Conservation (phyloP, 2,113 vertebrate species). For the Chamaetylas fuelleborni region DNA sequence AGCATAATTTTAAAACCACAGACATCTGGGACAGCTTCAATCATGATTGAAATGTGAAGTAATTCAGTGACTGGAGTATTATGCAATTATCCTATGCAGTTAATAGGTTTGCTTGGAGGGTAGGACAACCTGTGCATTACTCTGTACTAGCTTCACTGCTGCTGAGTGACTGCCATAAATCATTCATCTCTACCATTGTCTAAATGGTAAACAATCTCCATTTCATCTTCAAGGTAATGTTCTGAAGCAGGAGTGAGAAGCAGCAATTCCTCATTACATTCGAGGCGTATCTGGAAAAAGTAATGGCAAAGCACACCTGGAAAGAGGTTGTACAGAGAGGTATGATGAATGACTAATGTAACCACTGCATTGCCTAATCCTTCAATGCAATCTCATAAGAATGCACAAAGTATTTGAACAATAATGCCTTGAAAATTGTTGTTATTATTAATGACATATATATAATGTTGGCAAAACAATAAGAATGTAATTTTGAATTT, state of each 20-base stretch:
- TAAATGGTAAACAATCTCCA: not conserved
- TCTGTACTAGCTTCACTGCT: not conserved
- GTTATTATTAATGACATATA: not conserved
- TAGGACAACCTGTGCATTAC: accelerated
- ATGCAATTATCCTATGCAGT: not conserved
- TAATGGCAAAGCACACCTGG: not conserved
- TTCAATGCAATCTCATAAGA: not conserved
- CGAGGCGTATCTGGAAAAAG: not conserved
- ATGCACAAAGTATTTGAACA: not conserved
- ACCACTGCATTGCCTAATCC: not conserved
- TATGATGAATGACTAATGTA: not conserved
- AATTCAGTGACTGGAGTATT: not conserved
- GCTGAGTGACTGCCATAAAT: not conserved
- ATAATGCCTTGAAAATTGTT: not conserved
- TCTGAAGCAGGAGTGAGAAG: not conserved
- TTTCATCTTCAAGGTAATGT: not conserved
- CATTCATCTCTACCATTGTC: not conserved
- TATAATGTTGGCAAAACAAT: not conserved
- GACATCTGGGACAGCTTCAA: not conserved
- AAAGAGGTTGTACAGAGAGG: not conserved
- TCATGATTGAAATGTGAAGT: not conserved
- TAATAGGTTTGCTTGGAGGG: not conserved
- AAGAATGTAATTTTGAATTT: not conserved
- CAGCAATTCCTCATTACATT: not conserved
- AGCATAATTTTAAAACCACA: not conserved